These are phyloP conservation scores for Hetaerina titia DNA, from an alignment of 2,888 invertebrate genomes.

Conservation along the genomic window DNA sequence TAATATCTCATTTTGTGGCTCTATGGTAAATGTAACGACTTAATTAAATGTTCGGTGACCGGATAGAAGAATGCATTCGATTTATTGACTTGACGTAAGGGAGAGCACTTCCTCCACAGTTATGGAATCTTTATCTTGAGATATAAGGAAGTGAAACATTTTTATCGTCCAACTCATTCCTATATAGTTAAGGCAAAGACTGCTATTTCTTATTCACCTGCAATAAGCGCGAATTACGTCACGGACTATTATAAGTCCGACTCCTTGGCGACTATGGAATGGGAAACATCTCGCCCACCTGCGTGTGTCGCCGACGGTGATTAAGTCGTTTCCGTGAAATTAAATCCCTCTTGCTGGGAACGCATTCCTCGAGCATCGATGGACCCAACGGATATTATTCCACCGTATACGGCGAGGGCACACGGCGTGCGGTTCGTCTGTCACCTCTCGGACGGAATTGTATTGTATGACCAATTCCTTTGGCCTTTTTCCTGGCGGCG, in stretches of 20 bases:
- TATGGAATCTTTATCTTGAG: neutral
- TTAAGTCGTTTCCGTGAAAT: slow-evolving; percentile 20
- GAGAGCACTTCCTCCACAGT: neutral
- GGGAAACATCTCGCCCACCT: neutral
- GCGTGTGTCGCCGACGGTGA: slow-evolving; percentile 26
- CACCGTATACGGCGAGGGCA: neutral
- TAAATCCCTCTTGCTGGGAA: neutral
- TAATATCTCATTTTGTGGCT: too few relatives aligned
- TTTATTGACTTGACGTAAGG: neutral
- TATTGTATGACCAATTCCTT: slow-evolving; percentile 31
- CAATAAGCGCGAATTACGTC: neutral
- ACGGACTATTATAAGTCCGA: neutral
- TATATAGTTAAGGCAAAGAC: neutral
- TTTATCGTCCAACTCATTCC: neutral
- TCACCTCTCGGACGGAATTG: neutral
- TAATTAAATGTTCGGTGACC: neutral
- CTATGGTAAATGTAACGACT: neutral
- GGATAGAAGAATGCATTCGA: neutral
- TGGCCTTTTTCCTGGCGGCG: neutral
- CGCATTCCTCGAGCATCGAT: neutral
- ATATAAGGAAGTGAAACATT: neutral
- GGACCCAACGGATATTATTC: neutral
- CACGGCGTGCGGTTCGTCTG: neutral
- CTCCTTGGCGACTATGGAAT: neutral
- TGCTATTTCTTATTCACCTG: neutral